phyloP scores from a whole-genome alignment of 2,797 vertebrate genomes.

The Hypotaenidia philippensis region DNA sequence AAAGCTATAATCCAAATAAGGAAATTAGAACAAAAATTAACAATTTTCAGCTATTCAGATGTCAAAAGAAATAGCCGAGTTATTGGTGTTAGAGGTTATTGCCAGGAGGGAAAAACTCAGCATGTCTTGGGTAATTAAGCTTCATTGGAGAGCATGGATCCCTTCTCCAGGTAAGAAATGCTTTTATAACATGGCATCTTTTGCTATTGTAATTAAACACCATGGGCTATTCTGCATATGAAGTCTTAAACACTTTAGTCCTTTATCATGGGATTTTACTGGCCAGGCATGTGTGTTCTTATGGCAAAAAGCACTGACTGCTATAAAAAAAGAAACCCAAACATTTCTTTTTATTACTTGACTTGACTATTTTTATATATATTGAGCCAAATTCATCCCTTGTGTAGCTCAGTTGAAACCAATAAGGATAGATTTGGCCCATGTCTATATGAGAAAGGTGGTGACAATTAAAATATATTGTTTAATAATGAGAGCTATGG shows the following conservation, averaged over 20 bases:
- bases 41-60: conserved; percentile 50
- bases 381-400: conserved; percentile 70
- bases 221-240: conserved; percentile 56
- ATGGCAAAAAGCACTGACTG: conserved; percentile 33
- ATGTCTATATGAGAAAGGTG: conserved; percentile 62
- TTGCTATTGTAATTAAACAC: conserved; percentile 68
- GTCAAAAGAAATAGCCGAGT: conserved; percentile 44
- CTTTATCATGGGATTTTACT: conserved; percentile 70
- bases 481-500: conserved; percentile 70
- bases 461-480: conserved; percentile 76
- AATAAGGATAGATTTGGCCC: conserved; percentile 62
- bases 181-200: conserved; percentile 57
- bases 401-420: conserved; percentile 50
- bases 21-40: conserved; percentile 60
- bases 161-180: conserved; percentile 67
- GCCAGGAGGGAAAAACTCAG: conserved; percentile 58
- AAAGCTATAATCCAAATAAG: conserved; percentile 38
- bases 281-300: conserved; percentile 56
- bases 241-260: conserved; percentile 57
- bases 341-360: conserved; percentile 70
- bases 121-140: conserved; percentile 62
- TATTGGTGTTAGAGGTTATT: conserved; percentile 73
- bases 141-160: conserved; percentile 51
- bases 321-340: conserved; percentile 73
- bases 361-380: conserved; percentile 66